These are phyloP conservation scores for Gallinago stenura DNA, from an alignment of 2,797 vertebrate genomes.

Conservation along the genomic window DNA sequence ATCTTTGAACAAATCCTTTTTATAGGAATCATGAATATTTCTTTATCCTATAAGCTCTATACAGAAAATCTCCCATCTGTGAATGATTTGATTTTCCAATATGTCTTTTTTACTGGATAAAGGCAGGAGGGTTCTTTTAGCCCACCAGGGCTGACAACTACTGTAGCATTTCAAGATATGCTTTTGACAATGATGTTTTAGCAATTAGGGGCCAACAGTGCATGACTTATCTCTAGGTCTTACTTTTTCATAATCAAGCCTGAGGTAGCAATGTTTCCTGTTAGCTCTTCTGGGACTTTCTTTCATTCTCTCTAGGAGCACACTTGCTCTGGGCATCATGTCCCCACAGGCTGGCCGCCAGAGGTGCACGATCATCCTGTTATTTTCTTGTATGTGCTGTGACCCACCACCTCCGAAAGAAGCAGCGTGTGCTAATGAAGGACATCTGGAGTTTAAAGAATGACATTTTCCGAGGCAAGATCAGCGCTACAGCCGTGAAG, in stretches of 20 bases:
- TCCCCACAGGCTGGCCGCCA: neutral
- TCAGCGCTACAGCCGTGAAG: neutral
- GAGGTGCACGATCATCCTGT: neutral
- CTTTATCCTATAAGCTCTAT: constrained; percentile 27
- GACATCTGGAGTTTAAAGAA: constrained; percentile 59
- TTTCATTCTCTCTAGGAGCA: neutral
- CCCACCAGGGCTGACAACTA: constrained; percentile 7
- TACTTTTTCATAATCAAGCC: constrained; percentile 7
- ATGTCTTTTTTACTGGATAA: constrained; percentile 23
- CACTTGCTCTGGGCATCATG: neutral
- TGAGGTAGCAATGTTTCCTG: neutral
- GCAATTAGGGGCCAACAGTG: neutral
- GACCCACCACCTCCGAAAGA: neutral
- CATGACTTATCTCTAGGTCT: constrained; percentile 17
- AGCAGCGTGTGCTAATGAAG: constrained; percentile 6
- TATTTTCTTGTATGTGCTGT: neutral
- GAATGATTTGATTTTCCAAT: constrained; percentile 59
- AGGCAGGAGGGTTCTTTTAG: neutral
- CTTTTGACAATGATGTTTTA: constrained; percentile 15
- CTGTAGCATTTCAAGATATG: neutral
- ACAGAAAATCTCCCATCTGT: constrained; percentile 48
- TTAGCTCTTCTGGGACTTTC: neutral
- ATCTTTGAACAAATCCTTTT: constrained; percentile 39
- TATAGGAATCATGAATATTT: constrained; percentile 43
- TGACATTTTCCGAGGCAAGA: constrained; percentile 55